Conservation (phyloP, 1,140 invertebrate genomes). For the Brachionus manjavacas region DNA sequence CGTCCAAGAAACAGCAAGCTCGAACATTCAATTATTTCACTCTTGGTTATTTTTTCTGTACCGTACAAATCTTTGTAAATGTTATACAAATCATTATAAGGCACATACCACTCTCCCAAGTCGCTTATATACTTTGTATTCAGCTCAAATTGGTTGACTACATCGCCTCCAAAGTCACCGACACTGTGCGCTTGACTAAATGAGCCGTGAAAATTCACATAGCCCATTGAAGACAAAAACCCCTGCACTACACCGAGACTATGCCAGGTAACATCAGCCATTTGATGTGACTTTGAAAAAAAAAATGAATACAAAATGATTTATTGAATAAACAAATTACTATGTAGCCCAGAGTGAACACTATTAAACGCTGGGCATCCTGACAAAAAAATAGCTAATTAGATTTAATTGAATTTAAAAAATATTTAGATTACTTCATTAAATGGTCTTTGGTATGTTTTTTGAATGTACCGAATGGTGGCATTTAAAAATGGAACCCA, state of each 20-base stretch:
- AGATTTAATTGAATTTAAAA: neutral
- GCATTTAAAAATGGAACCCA: slow-evolving; percentile 53
- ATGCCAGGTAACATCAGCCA: slow-evolving; percentile 52
- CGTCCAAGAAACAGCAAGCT: slow-evolving; percentile 46
- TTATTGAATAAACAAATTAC: neutral
- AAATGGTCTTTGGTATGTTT: slow-evolving; percentile 50
- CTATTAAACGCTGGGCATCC: slow-evolving; percentile 50
- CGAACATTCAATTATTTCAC: slow-evolving; percentile 47
- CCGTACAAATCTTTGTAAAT: slow-evolving; percentile 51
- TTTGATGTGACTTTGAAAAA: slow-evolving; percentile 47
- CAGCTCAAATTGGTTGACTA: slow-evolving; percentile 47
- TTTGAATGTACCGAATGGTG: slow-evolving; percentile 52
- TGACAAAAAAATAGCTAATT: slow-evolving; percentile 43
- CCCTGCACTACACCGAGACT: slow-evolving; percentile 50
- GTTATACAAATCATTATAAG: slow-evolving; percentile 47
- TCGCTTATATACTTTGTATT: slow-evolving; percentile 44
- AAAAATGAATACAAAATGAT: neutral
- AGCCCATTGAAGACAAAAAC: slow-evolving; percentile 51
- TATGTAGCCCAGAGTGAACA: slow-evolving; percentile 49
- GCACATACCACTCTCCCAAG: slow-evolving; percentile 49
- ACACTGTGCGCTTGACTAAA: slow-evolving; percentile 47
- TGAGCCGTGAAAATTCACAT: slow-evolving; percentile 51
- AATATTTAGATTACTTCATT: slow-evolving; percentile 34
- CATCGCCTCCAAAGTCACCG: slow-evolving; percentile 51
- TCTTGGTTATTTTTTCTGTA: slow-evolving; percentile 43